Evolutionary conservation across 2,888 invertebrate genomes (phyloP).

Genomic region (Stenodema calcarata): DNA sequence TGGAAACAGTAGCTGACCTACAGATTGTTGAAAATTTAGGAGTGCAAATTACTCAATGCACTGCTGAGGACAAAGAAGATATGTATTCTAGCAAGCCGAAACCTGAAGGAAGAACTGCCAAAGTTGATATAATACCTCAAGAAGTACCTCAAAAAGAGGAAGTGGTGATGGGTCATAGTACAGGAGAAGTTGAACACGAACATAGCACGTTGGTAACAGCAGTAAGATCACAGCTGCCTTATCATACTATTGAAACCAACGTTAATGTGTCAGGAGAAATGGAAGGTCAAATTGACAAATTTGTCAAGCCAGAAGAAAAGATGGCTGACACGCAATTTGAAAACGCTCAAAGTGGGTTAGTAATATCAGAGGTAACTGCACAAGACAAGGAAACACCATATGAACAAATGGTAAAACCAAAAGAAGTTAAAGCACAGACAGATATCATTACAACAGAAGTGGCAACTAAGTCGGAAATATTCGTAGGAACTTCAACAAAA

Average conservation of each 20-base stretch:
- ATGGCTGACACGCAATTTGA: slow-evolving; percentile 60
- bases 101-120: slow-evolving; percentile 65
- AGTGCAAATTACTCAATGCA: slow-evolving; percentile 58
- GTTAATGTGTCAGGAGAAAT: slow-evolving; percentile 54
- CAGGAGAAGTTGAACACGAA: slow-evolving; percentile 46
- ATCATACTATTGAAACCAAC: slow-evolving; percentile 55
- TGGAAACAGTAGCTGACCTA: slow-evolving; percentile 56
- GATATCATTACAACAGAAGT: slow-evolving; percentile 62
- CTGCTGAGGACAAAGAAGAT: slow-evolving; percentile 58
- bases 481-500: slow-evolving; percentile 60
- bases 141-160: slow-evolving; percentile 61
- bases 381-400: slow-evolving; percentile 62
- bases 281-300: slow-evolving; percentile 59
- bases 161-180: slow-evolving; percentile 60
- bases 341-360: slow-evolving; percentile 59
- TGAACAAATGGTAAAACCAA: slow-evolving; percentile 56
- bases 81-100: slow-evolving; percentile 57
- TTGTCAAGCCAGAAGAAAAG: slow-evolving; percentile 60
- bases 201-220: slow-evolving; percentile 40
- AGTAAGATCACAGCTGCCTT: slow-evolving; percentile 53
- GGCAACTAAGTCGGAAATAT: slow-evolving; percentile 64
- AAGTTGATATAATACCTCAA: slow-evolving; percentile 63
- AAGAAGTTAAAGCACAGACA: slow-evolving; percentile 59
- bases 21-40: slow-evolving; percentile 58
- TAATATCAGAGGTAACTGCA: slow-evolving; percentile 62